Evolutionary conservation across 2,113 vertebrate species (phyloP), one percentile per base, ranked within the genome.

Genomic region (Dicerorhinus sumatrensis): DNA sequence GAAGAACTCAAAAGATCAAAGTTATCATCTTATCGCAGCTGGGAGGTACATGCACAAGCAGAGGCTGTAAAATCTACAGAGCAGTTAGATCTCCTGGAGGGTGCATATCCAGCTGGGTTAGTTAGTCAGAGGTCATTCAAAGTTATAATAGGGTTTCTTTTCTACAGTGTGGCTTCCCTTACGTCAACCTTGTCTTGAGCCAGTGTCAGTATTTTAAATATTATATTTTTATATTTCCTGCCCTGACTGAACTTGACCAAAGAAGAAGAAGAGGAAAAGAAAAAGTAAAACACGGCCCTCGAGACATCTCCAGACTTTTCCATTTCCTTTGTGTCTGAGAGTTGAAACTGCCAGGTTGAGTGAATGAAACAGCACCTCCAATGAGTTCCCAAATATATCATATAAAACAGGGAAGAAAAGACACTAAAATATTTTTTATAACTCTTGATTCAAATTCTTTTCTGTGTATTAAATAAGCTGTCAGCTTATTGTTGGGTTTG

Each of bases 391-490:
- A 58, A 36, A 63, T 36, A 31, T 79, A 8, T 96, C 62, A 54
- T 73, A 70, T 48, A 81, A 81, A 91, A 76, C 54, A 62, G 42
- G 23, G 56, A 63, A 56, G 31, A 87, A 92, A 88, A 79, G 36
- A 46, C 51, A 88, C 33, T 63, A n/a, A 90, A 85, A 54, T 86
- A 36, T 60, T 82, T 90, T 90, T 79, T 93, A 73, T 82, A 80
- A 72, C 29, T 79, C 73, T 90, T 76, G n/a, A 27, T 81, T 70
- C 67, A 96, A 20, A 82, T 25, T 33, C 69, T 82, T 79, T 94
- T 79, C 51, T 85, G 36, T 96, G 31, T 91, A 31, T 76, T 94
- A 90, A 93, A 33, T 82, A 96, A 72, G 8, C 73, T 93, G 62
- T 87, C 31, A 62, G 21, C 17, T 63, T 92, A 48, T 93, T 60